Evolutionary conservation across 1,140 invertebrate species (phyloP), one percentile per base, ranked within the genome.

Genomic region (Cataglyphis hispanica): DNA sequence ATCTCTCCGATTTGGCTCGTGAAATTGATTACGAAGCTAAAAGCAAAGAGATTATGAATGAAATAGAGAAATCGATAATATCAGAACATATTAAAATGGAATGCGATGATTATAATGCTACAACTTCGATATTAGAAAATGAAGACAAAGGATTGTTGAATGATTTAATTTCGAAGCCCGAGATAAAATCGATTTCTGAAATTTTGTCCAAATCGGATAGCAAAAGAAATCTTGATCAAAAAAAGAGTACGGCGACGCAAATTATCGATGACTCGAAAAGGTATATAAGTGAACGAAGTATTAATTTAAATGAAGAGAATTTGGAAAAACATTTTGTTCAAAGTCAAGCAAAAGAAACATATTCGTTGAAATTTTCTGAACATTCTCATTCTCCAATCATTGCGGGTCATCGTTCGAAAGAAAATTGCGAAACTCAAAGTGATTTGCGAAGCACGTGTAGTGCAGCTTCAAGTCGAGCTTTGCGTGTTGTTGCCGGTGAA

Each of bases 61-160:
- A 93, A 80, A 92, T 93, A 13, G 94, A 95, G 70, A 94, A 93
- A 83, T 94, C 93, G 0, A 93, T 94, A 76, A 91, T 93, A 31
- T 93, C 91, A 1, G 92, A 93, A 22, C 91, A 91, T 25, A 78
- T 88, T 34, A 93, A 93, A 81, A 58, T 31, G 13, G 66, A 77
- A 3, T 53, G 83, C 0, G 91, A 84, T 6, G 89, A 88, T n/a
- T 40, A 80, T 25, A 70, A 53, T 4, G 25, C 46, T 10, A 13
- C 34, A 50, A 31, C 37, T 8, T 67, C 27, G 31, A 8, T 90
- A 37, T 74, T 92, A 8, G 91, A 94, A 53, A 91, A 87, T 64
- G 91, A 91, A 66, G 92, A 92, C 37, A 89, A 92, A 53, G 90
- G 92, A 27, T 61, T 91, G 1, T 90, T 91, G 0, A 91, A 91